phyloP scores from a whole-genome alignment of 2,113 vertebrate genomes.

The Corythornis vintsioides region DNA sequence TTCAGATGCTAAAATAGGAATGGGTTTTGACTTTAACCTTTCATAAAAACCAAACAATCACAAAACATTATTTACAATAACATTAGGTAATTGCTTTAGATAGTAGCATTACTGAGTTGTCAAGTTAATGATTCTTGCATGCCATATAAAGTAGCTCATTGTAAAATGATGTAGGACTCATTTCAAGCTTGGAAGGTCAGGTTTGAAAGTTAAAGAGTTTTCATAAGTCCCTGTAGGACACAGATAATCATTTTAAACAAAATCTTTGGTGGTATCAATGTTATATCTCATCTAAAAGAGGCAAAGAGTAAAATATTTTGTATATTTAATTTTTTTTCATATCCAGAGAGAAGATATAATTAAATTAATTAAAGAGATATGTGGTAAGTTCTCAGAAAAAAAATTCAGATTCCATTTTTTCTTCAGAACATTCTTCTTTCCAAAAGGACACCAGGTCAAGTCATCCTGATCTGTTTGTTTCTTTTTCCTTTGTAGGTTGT shows the following conservation, averaged over 20 bases:
- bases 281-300: background rate
- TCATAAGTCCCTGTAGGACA: background rate
- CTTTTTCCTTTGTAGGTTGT: conserved; percentile 80
- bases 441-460: background rate
- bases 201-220: background rate
- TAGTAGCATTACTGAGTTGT: background rate
- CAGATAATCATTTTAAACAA: background rate
- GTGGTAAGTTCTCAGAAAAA: conserved; percentile 78
- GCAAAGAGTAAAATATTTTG: conserved; percentile 1
- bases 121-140: background rate
- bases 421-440: background rate
- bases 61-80: background rate
- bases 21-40: background rate
- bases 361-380: conserved; percentile 91
- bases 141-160: background rate
- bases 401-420: background rate
- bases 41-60: background rate
- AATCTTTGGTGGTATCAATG: background rate
- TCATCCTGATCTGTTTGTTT: background rate
- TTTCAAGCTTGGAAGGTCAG: background rate
- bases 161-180: background rate
- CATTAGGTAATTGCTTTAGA: background rate
- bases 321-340: conserved; percentile 4
- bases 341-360: conserved; percentile 89
- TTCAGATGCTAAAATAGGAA: background rate